Evolutionary conservation across 2,797 vertebrate genomes (phyloP).

Genomic region (Spinus pinus): DNA sequence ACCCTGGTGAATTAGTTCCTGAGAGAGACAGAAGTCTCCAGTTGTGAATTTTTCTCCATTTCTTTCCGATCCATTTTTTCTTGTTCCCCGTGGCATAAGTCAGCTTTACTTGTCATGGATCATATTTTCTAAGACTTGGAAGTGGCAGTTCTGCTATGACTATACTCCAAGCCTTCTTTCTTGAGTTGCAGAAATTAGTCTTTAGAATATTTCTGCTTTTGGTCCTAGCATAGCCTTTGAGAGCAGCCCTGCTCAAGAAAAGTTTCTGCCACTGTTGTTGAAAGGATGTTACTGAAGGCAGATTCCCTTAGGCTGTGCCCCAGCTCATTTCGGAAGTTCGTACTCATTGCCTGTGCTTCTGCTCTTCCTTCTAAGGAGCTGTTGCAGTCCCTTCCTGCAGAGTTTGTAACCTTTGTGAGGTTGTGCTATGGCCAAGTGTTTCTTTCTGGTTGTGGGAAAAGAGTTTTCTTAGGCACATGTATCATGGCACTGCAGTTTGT

Average conservation of each 20-base stretch:
- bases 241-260: background rate
- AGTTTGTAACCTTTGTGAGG: background rate
- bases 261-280: background rate
- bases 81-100: background rate
- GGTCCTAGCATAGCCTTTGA: background rate
- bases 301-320: background rate
- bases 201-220: background rate
- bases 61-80: background rate
- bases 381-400: background rate
- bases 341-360: background rate
- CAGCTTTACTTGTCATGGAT: background rate
- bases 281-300: background rate
- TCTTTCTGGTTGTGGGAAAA: background rate
- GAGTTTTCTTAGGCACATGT: accelerated
- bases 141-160: background rate
- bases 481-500: background rate
- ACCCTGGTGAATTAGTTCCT: background rate
- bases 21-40: background rate
- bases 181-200: background rate
- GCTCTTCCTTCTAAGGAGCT: background rate
- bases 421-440: background rate
- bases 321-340: background rate
- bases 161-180: background rate
- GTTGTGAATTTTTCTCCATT: background rate
- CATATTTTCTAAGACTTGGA: background rate